phyloP scores from a whole-genome alignment of 2,113 vertebrate genomes.

The Romanogobio albipinnatus region DNA sequence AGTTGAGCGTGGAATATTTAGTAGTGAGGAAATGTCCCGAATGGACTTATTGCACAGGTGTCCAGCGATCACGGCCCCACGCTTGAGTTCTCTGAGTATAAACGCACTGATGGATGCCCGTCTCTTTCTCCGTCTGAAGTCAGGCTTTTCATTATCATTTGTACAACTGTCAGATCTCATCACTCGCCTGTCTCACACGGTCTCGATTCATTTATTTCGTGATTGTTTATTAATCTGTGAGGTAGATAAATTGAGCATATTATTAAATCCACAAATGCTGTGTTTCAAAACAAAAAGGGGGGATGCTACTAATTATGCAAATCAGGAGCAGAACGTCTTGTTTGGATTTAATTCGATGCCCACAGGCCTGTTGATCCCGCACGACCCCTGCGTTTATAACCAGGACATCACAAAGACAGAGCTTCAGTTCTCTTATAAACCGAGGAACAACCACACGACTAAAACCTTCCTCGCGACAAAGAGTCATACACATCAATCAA shows the following conservation, averaged over 20 bases:
- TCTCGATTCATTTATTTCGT: conserved; percentile 45
- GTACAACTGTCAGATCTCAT: conserved; percentile 25
- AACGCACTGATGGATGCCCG: no score
- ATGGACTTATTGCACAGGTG: no score
- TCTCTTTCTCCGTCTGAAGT: neutral
- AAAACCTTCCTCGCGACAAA: no score
- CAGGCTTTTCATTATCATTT: conserved; percentile 21
- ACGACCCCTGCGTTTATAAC: no score
- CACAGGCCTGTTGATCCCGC: conserved; percentile 17
- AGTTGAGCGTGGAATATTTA: no score
- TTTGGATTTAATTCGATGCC: conserved; percentile 71
- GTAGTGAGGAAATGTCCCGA: no score
- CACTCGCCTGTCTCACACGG: conserved; percentile 22
- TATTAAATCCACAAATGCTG: conserved; percentile 68
- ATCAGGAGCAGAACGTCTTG: conserved; percentile 51
- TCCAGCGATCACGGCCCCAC: no score
- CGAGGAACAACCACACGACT: no score
- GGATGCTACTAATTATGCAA: conserved; percentile 65
- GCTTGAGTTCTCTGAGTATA: no score
- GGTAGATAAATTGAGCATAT: conserved; percentile 65
- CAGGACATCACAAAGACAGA: no score
- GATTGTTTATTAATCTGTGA: conserved; percentile 66
- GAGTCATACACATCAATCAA: no score
- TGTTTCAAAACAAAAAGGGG: conserved; percentile 44
- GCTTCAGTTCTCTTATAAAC: no score